These are phyloP conservation scores for Myotis lucifugus DNA, from an alignment of 2,113 vertebrate species.

Conservation along the genomic window DNA sequence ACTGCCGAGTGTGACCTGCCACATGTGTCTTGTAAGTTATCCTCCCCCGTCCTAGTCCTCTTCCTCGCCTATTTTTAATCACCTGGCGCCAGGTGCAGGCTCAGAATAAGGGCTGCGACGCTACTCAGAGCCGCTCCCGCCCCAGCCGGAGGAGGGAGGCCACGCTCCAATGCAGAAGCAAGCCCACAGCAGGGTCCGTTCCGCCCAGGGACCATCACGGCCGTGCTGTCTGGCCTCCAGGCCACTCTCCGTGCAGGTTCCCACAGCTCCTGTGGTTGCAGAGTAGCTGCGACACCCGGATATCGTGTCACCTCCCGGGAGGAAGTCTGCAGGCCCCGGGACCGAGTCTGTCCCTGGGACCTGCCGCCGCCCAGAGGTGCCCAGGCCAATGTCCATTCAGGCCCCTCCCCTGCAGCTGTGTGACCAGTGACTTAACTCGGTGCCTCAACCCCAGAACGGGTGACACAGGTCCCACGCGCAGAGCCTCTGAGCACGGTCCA, in stretches of 20 bases:
- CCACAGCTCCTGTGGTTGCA: background rate
- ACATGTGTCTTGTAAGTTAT: rapidly evolving
- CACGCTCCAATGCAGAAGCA: rapidly evolving
- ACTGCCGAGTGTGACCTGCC: background rate
- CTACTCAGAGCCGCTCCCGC: rapidly evolving
- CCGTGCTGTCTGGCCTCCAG: rapidly evolving
- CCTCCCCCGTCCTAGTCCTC: rapidly evolving
- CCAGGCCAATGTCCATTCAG: background rate
- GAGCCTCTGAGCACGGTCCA: too few relatives aligned
- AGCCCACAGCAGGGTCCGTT: rapidly evolving
- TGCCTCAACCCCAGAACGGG: too few relatives aligned
- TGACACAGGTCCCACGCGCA: rapidly evolving
- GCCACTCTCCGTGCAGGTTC: rapidly evolving
- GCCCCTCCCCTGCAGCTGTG: background rate
- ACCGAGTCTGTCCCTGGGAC: background rate
- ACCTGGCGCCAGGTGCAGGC: rapidly evolving
- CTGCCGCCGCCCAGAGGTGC: too few relatives aligned
- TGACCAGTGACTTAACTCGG: rapidly evolving
- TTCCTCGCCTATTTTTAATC: background rate
- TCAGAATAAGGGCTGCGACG: background rate
- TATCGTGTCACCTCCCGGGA: rapidly evolving
- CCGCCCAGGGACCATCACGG: rapidly evolving
- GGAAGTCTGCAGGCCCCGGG: background rate
- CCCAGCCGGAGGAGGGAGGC: rapidly evolving
- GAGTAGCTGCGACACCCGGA: rapidly evolving